Percentiles rank a stretch among this genome's conserved stretches.
These are phyloP conservation scores for Cephus pygmeus DNA, from an alignment of 2,888 invertebrate species.

Conservation along the genomic window DNA sequence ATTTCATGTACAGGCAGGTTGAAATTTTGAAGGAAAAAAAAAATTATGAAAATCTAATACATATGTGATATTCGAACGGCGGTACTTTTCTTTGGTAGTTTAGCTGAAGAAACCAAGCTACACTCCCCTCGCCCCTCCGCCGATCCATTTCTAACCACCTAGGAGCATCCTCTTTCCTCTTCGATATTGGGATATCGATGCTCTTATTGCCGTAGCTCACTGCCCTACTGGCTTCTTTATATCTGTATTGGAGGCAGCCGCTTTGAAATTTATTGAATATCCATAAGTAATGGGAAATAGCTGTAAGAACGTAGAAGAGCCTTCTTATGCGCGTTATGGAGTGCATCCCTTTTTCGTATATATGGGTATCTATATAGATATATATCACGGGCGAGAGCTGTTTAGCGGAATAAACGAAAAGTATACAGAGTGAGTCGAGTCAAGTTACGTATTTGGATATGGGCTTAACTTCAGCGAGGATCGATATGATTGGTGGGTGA, in stretches of 20 bases:
- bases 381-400: background rate
- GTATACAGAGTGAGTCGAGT: background rate
- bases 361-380: background rate
- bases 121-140: too few relatives aligned
- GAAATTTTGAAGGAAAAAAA: background rate
- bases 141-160: background rate
- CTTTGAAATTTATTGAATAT: conserved; percentile 23
- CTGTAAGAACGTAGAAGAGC: background rate
- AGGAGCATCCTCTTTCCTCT: background rate
- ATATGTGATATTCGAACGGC: background rate
- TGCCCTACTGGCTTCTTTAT: background rate
- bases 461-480: background rate
- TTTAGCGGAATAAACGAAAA: background rate
- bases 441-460: background rate
- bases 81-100: background rate
- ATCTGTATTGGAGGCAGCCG: conserved; percentile 13
- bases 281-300: conserved; percentile 16
- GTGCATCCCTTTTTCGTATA: conserved; percentile 6
- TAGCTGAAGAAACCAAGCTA: background rate
- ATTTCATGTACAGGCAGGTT: background rate
- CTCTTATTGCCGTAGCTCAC: conserved; percentile 11
- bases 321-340: conserved; percentile 19
- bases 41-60: background rate
- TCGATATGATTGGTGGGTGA: too few relatives aligned
- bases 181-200: background rate